Conservation (phyloP, 2,888 invertebrate species). For the Epsilonema sp. region DNA sequence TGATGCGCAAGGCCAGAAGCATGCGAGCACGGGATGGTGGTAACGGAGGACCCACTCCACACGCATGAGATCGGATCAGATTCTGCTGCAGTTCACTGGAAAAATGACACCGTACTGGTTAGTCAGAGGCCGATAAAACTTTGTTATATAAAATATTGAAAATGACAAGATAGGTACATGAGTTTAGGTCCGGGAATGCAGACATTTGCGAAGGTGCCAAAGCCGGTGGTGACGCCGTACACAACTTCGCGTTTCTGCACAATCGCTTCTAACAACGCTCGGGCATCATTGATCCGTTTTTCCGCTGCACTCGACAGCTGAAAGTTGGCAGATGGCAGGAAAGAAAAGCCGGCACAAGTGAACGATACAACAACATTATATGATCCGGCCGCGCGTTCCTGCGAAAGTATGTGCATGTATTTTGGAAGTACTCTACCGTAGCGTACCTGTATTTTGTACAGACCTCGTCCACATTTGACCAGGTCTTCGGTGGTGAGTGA, state of each 20-base stretch:
- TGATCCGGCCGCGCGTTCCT: no score
- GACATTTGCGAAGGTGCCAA: slow-evolving; percentile 44
- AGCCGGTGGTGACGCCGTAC: slow-evolving; percentile 46
- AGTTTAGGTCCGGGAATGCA: slow-evolving; percentile 40
- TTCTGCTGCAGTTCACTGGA: slow-evolving; percentile 40
- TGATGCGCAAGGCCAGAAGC: slow-evolving; percentile 44
- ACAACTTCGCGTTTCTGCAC: slow-evolving; percentile 41
- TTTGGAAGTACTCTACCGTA: no score
- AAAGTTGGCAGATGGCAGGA: slow-evolving; percentile 11
- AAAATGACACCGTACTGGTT: no score
- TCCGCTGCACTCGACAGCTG: slow-evolving; percentile 40
- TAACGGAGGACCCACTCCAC: slow-evolving; percentile 44
- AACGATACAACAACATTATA: no score
- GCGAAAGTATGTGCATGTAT: background rate
- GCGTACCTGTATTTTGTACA: slow-evolving; percentile 39
- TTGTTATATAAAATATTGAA: no score
- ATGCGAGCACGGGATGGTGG: slow-evolving; percentile 42
- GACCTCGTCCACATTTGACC: slow-evolving; percentile 39
- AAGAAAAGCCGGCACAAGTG: background rate
- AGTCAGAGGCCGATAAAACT: no score
- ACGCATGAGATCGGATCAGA: slow-evolving; percentile 44
- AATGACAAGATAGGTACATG: no score
- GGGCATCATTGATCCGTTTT: slow-evolving; percentile 37
- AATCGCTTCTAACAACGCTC: slow-evolving; percentile 41
- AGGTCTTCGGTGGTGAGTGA: slow-evolving; percentile 41